Percentiles rank a stretch among this genome's conserved stretches.
phyloP scores from a whole-genome alignment of 1,140 invertebrate species.

The Halyomorpha halys region DNA sequence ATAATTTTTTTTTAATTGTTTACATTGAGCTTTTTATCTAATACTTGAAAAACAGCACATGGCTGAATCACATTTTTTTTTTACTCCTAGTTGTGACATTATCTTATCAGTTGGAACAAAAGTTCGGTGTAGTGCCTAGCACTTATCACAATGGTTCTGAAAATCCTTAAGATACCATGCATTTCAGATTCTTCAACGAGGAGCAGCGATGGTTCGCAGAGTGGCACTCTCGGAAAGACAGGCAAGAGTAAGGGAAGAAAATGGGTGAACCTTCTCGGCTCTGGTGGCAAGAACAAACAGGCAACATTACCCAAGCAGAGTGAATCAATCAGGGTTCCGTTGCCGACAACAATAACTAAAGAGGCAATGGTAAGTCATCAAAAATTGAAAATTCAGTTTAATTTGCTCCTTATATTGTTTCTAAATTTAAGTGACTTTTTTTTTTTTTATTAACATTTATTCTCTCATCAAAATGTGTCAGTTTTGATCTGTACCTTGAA shows the following conservation, averaged over 20 bases:
- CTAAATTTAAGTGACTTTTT: background rate
- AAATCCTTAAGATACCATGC: conserved; percentile 1
- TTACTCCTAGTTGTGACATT: background rate
- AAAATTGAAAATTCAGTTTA: conserved; percentile 31
- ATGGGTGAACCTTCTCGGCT: conserved; percentile 32
- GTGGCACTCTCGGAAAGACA: conserved; percentile 30
- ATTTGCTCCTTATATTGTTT: background rate
- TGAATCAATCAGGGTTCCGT: conserved; percentile 47
- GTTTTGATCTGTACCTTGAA: no score
- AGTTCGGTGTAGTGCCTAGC: background rate
- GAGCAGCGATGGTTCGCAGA: conserved; percentile 28
- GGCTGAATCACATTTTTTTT: conserved; percentile 9
- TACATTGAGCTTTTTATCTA: conserved; percentile 4
- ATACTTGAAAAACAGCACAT: background rate
- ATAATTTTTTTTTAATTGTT: background rate
- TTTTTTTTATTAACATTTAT: no score
- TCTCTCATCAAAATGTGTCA: no score
- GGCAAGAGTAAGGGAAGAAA: conserved; percentile 32
- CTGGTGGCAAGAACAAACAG: conserved; percentile 30
- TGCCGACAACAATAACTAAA: conserved; percentile 60
- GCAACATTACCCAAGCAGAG: conserved; percentile 17
- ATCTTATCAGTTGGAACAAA: conserved; percentile 1
- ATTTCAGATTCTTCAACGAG: conserved; percentile 30
- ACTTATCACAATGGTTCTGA: background rate
- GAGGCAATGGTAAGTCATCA: conserved; percentile 53